These are phyloP conservation scores for Apis laboriosa DNA, from an alignment of 1,140 invertebrate species.

Conservation along the genomic window DNA sequence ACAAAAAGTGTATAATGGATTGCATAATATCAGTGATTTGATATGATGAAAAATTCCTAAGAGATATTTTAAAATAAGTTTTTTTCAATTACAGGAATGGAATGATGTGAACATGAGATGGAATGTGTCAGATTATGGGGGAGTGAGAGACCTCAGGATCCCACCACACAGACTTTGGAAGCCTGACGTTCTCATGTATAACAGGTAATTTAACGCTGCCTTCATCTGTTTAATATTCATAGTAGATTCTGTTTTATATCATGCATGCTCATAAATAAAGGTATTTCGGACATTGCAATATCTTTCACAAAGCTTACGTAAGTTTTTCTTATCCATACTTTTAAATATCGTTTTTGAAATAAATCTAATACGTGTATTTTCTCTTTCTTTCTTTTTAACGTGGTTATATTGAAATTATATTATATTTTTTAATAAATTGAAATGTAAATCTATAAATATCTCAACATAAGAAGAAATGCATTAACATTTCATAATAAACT, in stretches of 20 bases:
- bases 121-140: constrained; percentile 97
- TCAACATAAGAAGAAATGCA: too few relatives aligned
- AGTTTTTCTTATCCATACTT: neutral
- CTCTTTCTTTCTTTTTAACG: too few relatives aligned
- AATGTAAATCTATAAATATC: too few relatives aligned
- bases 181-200: constrained; percentile 99
- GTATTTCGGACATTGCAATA: neutral
- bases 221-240: constrained; percentile 38
- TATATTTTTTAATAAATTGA: too few relatives aligned
- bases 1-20: neutral
- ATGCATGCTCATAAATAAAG: neutral
- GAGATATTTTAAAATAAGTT: neutral
- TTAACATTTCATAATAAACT: too few relatives aligned
- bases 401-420: too few relatives aligned
- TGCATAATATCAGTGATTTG: too few relatives aligned
- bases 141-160: constrained; percentile 97
- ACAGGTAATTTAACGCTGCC: constrained; percentile 87
- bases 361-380: neutral
- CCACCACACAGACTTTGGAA: constrained; percentile 98
- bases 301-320: neutral
- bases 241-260: constrained; percentile 19
- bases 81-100: constrained; percentile 90
- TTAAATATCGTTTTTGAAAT: neutral
- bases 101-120: constrained; percentile 98
- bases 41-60: neutral